Percentiles rank a stretch among this genome's conserved stretches.
phyloP scores from a whole-genome alignment of 2,888 invertebrate species.

The Dasypogon diadema region DNA sequence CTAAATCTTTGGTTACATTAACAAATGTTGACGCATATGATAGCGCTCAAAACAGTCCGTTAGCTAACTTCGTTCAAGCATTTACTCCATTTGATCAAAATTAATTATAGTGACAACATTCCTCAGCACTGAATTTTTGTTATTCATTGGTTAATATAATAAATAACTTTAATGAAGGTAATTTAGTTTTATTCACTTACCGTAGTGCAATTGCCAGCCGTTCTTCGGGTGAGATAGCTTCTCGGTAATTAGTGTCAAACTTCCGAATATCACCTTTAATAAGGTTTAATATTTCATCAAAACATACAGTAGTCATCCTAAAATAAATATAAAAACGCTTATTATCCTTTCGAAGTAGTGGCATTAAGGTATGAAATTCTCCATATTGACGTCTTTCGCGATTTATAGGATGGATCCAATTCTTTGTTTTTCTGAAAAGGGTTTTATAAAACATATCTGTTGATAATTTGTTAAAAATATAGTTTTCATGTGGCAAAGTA shows the following conservation, averaged over 20 bases:
- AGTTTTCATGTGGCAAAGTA: too few relatives aligned
- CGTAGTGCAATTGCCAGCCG: constrained; percentile 10
- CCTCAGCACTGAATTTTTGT: not conserved
- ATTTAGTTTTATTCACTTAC: too few relatives aligned
- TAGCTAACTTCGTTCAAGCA: too few relatives aligned
- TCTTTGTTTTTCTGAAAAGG: too few relatives aligned
- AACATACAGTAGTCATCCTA: not conserved
- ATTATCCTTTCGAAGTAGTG: not conserved
- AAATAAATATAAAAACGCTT: constrained; percentile 18
- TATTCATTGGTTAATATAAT: constrained; percentile 26
- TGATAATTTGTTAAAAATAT: too few relatives aligned
- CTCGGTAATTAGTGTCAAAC: constrained; percentile 4
- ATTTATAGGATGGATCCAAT: too few relatives aligned
- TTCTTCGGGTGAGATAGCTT: constrained; percentile 2
- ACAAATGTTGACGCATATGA: too few relatives aligned
- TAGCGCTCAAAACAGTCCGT: too few relatives aligned
- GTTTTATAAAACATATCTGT: too few relatives aligned
- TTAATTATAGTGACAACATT: constrained; percentile 4
- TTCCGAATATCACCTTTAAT: constrained; percentile 5
- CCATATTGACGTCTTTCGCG: too few relatives aligned
- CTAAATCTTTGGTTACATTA: too few relatives aligned
- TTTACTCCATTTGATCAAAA: constrained; percentile 18
- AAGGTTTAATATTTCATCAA: constrained; percentile 3
- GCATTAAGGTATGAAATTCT: constrained; percentile 17
- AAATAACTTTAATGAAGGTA: too few relatives aligned